A percentile compares a stretch with the other conserved stretches of the same genome.
These are phyloP conservation scores for Chydorus sphaericus DNA, from an alignment of 2,888 invertebrate species.

Conservation along the genomic window DNA sequence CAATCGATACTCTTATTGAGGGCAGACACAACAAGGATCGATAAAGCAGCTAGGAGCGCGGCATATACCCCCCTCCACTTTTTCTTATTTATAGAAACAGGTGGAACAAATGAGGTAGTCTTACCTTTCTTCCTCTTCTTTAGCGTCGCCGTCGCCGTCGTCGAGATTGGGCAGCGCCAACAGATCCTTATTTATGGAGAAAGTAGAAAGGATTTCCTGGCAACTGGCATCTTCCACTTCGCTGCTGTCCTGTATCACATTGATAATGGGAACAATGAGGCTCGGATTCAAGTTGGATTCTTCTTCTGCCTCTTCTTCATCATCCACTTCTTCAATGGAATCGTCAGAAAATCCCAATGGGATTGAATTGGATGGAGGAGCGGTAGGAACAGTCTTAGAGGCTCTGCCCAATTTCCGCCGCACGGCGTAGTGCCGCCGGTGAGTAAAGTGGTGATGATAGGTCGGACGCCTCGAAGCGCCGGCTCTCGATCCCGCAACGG, in stretches of 20 bases:
- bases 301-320: not conserved
- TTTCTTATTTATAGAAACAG: too few species aligned
- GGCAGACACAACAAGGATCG: too few species aligned
- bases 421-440: constrained; percentile 23
- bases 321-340: not conserved
- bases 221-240: not conserved
- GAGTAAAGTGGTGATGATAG: constrained; percentile 17
- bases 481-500: too few species aligned
- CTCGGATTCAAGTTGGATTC: not conserved
- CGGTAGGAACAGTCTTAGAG: not conserved
- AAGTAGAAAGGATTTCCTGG: not conserved
- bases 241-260: not conserved
- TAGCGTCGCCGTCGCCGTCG: not conserved
- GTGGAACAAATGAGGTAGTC: too few species aligned
- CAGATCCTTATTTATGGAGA: too few species aligned
- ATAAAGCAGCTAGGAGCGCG: too few species aligned
- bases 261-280: too few species aligned
- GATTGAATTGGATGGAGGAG: not conserved
- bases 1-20: too few species aligned
- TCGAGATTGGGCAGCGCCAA: not conserved
- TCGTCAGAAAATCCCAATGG: not conserved
- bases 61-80: too few species aligned
- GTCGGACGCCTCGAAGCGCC: not conserved
- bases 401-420: constrained; percentile 19
- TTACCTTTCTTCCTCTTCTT: too few species aligned